Percentiles rank a stretch among this genome's conserved stretches.
These are phyloP conservation scores for Suncus etruscus DNA, from an alignment of 2,113 vertebrate genomes.

Conservation along the genomic window DNA sequence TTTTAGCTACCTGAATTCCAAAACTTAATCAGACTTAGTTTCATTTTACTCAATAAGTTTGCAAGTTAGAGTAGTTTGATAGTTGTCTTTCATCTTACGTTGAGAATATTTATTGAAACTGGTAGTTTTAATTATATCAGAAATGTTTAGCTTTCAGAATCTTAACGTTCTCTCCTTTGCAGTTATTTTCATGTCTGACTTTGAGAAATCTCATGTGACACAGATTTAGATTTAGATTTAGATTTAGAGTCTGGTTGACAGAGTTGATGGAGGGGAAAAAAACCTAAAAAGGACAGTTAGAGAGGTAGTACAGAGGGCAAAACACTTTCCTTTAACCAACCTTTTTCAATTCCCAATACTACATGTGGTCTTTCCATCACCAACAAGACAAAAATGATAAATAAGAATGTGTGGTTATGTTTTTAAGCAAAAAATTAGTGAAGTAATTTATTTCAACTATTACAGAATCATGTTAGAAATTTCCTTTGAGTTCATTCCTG, in stretches of 20 bases:
- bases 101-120: constrained; percentile 39
- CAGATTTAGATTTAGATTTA: constrained; percentile 12
- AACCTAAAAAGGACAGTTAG: too few species aligned
- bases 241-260: constrained; percentile 53
- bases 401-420: too few species aligned
- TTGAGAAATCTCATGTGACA: constrained; percentile 20
- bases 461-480: too few species aligned
- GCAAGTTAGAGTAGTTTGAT: constrained; percentile 12
- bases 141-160: constrained; percentile 37
- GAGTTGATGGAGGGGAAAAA: background rate
- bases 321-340: too few species aligned
- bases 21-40: constrained; percentile 39
- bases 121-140: constrained; percentile 18
- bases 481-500: too few species aligned
- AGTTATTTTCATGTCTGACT: constrained; percentile 26
- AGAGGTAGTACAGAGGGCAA: too few species aligned
- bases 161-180: background rate
- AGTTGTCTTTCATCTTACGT: constrained; percentile 20
- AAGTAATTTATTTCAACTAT: too few species aligned
- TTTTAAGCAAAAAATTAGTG: too few species aligned
- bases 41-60: constrained; percentile 32
- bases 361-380: too few species aligned
- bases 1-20: constrained; percentile 17
- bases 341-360: too few species aligned
- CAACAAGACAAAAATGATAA: background rate